Conservation (phyloP, 2,113 vertebrate genomes). For the Numida meleagris region DNA sequence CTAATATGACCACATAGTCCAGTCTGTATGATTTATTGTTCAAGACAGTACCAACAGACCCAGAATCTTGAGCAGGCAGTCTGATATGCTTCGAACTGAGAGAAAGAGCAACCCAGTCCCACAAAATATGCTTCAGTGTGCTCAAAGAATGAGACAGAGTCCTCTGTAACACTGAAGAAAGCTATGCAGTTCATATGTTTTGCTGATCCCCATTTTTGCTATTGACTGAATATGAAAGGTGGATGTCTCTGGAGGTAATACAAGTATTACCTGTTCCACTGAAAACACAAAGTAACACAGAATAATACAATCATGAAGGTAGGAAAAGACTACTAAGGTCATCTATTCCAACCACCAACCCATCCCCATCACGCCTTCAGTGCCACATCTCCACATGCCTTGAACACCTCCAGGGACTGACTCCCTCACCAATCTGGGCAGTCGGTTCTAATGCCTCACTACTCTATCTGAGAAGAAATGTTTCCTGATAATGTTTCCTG, state of each 20-base stretch:
- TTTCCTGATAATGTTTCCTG: too few relatives aligned
- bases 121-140: rapidly evolving
- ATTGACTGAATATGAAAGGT: neutral
- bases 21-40: neutral
- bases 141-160: neutral
- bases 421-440: too few relatives aligned
- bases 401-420: too few relatives aligned
- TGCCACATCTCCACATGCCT: too few relatives aligned
- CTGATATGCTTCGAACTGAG: neutral
- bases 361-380: too few relatives aligned
- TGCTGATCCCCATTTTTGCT: neutral
- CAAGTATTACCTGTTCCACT: neutral
- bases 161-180: neutral
- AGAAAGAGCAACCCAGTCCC: neutral
- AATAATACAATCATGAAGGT: too few relatives aligned
- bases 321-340: too few relatives aligned
- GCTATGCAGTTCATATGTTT: neutral
- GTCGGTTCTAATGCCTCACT: too few relatives aligned
- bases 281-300: neutral
- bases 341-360: too few relatives aligned
- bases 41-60: neutral
- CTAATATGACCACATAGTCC: too few relatives aligned
- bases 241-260: neutral
- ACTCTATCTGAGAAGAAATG: too few relatives aligned
- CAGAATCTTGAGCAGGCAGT: neutral